Base-by-base conservation (phyloP, 2,888 invertebrate species). In the Cyclophora albipunctata region DNA sequence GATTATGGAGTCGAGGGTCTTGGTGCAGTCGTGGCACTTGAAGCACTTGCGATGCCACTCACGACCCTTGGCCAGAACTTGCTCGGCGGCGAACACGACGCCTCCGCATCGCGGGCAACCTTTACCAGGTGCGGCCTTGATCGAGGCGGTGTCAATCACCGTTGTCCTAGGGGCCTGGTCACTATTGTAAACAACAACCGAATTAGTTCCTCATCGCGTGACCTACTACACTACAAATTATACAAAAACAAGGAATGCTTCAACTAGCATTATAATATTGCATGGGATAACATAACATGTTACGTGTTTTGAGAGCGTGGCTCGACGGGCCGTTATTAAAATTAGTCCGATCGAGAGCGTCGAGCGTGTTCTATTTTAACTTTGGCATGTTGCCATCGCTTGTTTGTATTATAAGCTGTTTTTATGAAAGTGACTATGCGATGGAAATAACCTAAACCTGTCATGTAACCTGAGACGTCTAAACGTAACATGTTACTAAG, bases 11-110 rank as follows among this genome's bases (percentile, higher is more conserved):
- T 98, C 98, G 67, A 99, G 90, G 57, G 97, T 95, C 84, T 97
- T 97, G 68, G 93, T 94, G 86, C 98, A 98, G 78, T 98, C 96
- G 62, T 90, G 93, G 86, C 97, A 97, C 81, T 96, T 97, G 91
- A 94, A 97, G 84, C 97, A 97, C 84, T 96, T 96, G 84, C 95
- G 94, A 91, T 97, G 97, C 96, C 96, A 97, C 81, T 94, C 95
- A 67, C 93, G 92, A 60, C 96, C 94, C 78, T 96, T 97, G 48
- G 97, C 96, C 53, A 98, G 90, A 52, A 97, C 96, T 81, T 95
- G 95, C 83, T 98, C 98, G 45, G 98, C 98, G 60, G 97, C 96
- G 84, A 95, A 98, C 20, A 96, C 96, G 34, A 94, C 93, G 45
- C 96, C 96, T 47, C 96, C 96, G 74, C 96, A 96, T 63, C 96